phyloP scores from a whole-genome alignment of 2,888 invertebrate species.

The Tricholauxania praeusta region DNA sequence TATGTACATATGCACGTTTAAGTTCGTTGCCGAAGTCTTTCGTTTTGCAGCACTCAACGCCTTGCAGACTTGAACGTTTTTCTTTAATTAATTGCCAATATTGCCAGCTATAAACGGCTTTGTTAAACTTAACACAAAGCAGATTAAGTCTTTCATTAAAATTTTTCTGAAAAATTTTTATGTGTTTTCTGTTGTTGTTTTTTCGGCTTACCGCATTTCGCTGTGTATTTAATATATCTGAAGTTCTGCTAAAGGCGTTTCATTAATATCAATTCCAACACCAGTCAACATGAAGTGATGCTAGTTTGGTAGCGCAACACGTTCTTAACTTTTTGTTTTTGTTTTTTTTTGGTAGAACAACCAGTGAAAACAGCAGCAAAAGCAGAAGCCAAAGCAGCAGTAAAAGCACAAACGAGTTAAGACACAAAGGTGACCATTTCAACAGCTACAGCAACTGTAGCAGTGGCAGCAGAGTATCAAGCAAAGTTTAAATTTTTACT shows the following conservation, averaged over 20 bases:
- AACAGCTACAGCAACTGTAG: slow-evolving; percentile 24
- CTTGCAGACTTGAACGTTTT: neutral
- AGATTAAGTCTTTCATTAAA: too few relatives aligned
- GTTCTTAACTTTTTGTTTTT: slow-evolving; percentile 10
- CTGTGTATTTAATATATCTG: neutral
- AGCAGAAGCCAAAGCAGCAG: slow-evolving; percentile 19
- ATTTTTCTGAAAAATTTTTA: neutral
- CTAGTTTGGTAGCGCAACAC: slow-evolving; percentile 20
- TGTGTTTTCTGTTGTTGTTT: slow-evolving; percentile 2
- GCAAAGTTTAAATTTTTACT: too few relatives aligned
- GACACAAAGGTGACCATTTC: slow-evolving; percentile 31
- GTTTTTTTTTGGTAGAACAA: slow-evolving; percentile 5
- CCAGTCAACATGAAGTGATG: slow-evolving; percentile 14
- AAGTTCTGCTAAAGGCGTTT: slow-evolving; percentile 45
- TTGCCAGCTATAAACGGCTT: slow-evolving; percentile 6
- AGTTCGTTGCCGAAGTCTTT: slow-evolving; percentile 60
- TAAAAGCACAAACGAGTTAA: slow-evolving; percentile 33
- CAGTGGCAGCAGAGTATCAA: slow-evolving; percentile 23
- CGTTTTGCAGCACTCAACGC: slow-evolving; percentile 42
- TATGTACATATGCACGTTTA: slow-evolving; percentile 4
- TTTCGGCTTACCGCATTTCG: neutral
- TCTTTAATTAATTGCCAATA: slow-evolving; percentile 20
- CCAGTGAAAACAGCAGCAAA: slow-evolving; percentile 36
- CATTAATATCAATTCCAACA: slow-evolving; percentile 50
- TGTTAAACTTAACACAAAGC: too few relatives aligned